Conservation (phyloP, 2,113 vertebrate genomes). For the Tragulus kanchil region DNA sequence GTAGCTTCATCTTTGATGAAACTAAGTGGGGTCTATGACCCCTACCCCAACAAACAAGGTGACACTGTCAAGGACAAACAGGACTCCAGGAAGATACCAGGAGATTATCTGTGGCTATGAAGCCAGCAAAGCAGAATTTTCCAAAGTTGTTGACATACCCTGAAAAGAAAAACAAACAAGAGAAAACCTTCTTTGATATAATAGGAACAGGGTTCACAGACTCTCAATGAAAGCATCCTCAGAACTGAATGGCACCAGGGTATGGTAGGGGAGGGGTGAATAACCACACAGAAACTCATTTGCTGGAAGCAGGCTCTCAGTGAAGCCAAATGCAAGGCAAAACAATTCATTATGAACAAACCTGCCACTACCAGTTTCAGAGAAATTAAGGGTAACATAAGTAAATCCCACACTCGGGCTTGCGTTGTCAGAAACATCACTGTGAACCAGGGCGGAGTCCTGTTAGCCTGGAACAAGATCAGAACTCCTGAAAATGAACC, state of each 20-base stretch:
- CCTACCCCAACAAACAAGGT: not conserved
- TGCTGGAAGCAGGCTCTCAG: not conserved
- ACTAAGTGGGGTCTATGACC: not conserved
- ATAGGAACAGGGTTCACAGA: not conserved
- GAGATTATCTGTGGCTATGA: not conserved
- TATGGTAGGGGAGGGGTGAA: not conserved
- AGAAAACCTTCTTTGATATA: not conserved
- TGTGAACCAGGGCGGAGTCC: not conserved
- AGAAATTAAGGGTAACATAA: constrained; percentile 36
- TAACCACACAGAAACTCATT: not conserved
- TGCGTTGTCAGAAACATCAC: not conserved
- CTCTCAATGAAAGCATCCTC: not conserved
- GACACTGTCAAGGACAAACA: not conserved
- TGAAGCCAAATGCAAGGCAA: not conserved
- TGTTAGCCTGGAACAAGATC: not conserved
- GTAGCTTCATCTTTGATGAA: not conserved
- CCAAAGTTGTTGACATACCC: not conserved
- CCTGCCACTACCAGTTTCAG: not conserved
- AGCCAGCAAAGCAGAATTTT: not conserved
- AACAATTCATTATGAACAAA: constrained; percentile 13
- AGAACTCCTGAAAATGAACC: not conserved
- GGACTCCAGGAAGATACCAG: not conserved
- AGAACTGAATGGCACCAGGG: not conserved
- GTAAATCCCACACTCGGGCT: not conserved
- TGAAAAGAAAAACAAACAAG: constrained; percentile 34